Evolutionary conservation across 2,113 vertebrate genomes (phyloP).

Genomic region (Electrona antarctica): DNA sequence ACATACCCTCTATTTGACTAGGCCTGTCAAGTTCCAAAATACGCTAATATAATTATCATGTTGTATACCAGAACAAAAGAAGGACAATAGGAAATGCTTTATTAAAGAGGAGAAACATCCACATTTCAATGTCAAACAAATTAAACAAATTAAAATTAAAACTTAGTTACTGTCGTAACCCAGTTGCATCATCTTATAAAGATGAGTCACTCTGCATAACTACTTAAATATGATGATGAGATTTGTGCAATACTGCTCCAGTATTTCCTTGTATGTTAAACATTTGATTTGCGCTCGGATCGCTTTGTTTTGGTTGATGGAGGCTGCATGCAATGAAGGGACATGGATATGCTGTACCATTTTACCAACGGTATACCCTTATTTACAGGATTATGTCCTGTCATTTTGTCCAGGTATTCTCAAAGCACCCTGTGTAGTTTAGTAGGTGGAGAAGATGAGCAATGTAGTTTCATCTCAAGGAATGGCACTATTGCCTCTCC

Average conservation of each 20-base stretch:
- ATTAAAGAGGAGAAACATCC: neutral
- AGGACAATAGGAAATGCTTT: no score
- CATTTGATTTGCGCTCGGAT: conserved; percentile 38
- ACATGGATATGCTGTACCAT: conserved; percentile 41
- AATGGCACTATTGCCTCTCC: conserved; percentile 74
- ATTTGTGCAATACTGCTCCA: no score
- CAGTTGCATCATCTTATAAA: no score
- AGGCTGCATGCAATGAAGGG: conserved; percentile 20
- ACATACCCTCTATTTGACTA: no score
- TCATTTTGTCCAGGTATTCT: conserved; percentile 53
- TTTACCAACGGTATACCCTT: conserved; percentile 40
- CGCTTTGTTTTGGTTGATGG: conserved; percentile 13
- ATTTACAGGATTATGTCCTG: conserved; percentile 61
- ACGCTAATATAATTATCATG: no score
- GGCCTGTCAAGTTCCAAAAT: no score
- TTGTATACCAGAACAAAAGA: no score
- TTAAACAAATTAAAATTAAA: no score
- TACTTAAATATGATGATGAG: no score
- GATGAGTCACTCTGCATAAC: no score
- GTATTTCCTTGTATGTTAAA: neutral
- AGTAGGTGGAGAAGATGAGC: conserved; percentile 73
- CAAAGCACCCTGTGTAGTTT: conserved; percentile 44
- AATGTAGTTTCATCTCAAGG: conserved; percentile 74
- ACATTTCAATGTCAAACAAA: conserved; percentile 5
- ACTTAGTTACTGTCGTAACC: no score